These are phyloP conservation scores for Drosophila sechellia DNA, from an alignment of 1,140 invertebrate genomes.

Conservation along the genomic window DNA sequence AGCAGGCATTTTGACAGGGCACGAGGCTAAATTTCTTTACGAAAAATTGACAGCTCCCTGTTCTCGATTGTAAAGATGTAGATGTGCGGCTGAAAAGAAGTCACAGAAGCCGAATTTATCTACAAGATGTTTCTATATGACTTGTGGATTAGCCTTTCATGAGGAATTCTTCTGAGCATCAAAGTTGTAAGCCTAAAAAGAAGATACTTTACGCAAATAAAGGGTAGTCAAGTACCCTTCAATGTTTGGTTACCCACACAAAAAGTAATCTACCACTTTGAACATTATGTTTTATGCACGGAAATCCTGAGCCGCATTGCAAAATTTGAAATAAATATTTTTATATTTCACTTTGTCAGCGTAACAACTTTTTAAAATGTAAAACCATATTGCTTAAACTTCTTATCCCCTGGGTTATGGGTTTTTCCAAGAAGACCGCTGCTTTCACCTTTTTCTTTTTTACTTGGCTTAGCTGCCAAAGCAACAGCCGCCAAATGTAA, in stretches of 20 bases:
- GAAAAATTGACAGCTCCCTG: conserved; percentile 44
- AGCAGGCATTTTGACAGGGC: conserved; percentile 15
- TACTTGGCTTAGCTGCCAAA: conserved; percentile 54
- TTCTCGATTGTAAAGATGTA: conserved; percentile 23
- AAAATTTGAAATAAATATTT: neutral
- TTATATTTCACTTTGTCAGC: neutral
- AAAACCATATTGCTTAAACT: conserved; percentile 8
- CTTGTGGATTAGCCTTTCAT: conserved; percentile 19
- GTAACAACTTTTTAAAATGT: neutral
- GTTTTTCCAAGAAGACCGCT: conserved; percentile 1
- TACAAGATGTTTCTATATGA: conserved; percentile 12
- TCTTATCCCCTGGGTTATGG: conserved; percentile 14
- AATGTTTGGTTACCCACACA: neutral
- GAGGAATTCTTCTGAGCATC: neutral
- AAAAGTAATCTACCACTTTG: neutral
- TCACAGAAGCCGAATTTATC: neutral
- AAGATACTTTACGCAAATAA: neutral
- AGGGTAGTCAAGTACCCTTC: neutral
- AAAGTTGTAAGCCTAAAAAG: neutral
- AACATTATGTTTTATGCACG: neutral
- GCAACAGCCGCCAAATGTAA: conserved; percentile 74
- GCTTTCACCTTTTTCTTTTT: conserved; percentile 1
- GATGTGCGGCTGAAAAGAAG: conserved; percentile 9
- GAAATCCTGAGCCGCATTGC: neutral
- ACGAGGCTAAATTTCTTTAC: conserved; percentile 25